Percentiles rank a stretch among this genome's conserved stretches.
These are phyloP conservation scores for Charadrius vociferus DNA, from an alignment of 2,113 vertebrate genomes.

Conservation along the genomic window DNA sequence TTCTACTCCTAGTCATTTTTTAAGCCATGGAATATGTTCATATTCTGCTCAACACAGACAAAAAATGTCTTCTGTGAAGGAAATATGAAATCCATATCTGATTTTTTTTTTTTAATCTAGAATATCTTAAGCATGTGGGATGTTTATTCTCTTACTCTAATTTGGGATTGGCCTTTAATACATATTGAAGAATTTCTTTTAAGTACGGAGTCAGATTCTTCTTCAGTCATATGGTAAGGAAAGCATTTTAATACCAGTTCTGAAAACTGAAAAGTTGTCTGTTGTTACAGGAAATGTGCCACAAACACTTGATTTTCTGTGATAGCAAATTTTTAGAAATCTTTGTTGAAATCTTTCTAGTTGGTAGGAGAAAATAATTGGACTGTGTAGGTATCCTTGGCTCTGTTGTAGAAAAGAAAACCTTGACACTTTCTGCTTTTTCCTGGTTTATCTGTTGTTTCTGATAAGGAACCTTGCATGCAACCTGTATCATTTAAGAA, in stretches of 20 bases:
- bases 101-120: slow-evolving; percentile 55
- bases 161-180: slow-evolving; percentile 85
- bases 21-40: not conserved
- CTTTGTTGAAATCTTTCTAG: not conserved
- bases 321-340: not conserved
- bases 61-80: not conserved
- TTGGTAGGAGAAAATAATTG: not conserved
- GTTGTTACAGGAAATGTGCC: not conserved
- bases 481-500: not conserved
- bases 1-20: not conserved
- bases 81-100: not conserved
- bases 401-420: not conserved
- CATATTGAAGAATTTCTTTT: slow-evolving; percentile 88
- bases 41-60: not conserved
- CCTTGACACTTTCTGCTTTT: not conserved
- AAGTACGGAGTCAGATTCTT: slow-evolving; percentile 85
- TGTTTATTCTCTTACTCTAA: slow-evolving; percentile 79
- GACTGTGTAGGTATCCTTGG: not conserved
- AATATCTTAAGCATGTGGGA: slow-evolving; percentile 89
- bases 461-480: not conserved
- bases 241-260: not conserved
- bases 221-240: slow-evolving; percentile 76
- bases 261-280: not conserved
- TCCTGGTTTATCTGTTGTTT: not conserved
- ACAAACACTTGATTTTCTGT: not conserved